These are phyloP conservation scores for Oscheius onirici DNA, from an alignment of 2,888 invertebrate species.

Conservation along the genomic window DNA sequence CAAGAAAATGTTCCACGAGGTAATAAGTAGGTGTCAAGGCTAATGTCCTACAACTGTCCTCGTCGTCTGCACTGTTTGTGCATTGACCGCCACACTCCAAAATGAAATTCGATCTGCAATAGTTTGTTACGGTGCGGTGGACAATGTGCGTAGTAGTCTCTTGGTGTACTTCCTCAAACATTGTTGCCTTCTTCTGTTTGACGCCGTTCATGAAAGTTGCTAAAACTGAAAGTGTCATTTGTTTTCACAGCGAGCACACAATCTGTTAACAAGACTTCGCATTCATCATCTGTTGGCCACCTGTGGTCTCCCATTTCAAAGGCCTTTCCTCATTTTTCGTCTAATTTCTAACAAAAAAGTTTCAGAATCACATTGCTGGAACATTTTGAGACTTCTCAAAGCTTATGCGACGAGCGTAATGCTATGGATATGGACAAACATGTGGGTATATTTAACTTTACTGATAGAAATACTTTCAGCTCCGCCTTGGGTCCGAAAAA, in stretches of 20 bases:
- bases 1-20: background rate
- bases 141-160: background rate
- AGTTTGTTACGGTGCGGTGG: slow-evolving; percentile 23
- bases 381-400: background rate
- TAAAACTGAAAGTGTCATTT: slow-evolving; percentile 3
- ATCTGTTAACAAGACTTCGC: slow-evolving; percentile 29
- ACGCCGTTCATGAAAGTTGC: background rate
- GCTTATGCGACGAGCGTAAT: slow-evolving; percentile 9
- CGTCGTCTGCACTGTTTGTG: slow-evolving; percentile 13
- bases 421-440: slow-evolving; percentile 29
- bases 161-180: background rate
- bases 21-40: slow-evolving; percentile 14
- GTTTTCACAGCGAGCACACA: slow-evolving; percentile 27
- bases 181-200: background rate
- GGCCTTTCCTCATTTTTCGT: slow-evolving; percentile 1
- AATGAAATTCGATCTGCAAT: slow-evolving; percentile 24
- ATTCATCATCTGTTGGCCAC: slow-evolving; percentile 32
- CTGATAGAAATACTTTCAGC: slow-evolving; percentile 1
- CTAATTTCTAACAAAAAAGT: background rate
- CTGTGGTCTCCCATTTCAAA: slow-evolving; percentile 22
- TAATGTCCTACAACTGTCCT: slow-evolving; percentile 12
- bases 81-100: slow-evolving; percentile 30
- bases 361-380: too few species aligned
- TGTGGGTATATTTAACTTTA: slow-evolving; percentile 3
- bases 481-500: slow-evolving; percentile 7